phyloP scores from a whole-genome alignment of 2,113 vertebrate species.

The Struthio camelus region DNA sequence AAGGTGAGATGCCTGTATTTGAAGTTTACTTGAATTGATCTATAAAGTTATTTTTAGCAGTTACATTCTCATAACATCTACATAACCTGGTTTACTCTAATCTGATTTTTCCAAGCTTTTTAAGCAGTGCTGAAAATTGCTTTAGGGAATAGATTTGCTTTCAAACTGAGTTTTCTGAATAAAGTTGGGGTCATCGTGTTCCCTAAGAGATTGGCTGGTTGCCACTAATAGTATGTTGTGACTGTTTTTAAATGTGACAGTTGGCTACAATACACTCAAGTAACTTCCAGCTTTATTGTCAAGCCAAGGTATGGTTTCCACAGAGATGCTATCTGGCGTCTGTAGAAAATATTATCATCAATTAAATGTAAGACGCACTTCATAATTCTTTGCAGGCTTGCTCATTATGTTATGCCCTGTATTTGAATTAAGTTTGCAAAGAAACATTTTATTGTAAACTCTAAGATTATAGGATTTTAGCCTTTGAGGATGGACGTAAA shows the following conservation, averaged over 20 bases:
- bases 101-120: slow-evolving; percentile 72
- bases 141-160: slow-evolving; percentile 76
- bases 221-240: slow-evolving; percentile 58
- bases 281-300: slow-evolving; percentile 64
- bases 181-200: slow-evolving; percentile 67
- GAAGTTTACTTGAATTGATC: slow-evolving; percentile 70
- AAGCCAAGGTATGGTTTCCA: slow-evolving; percentile 24
- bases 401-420: neutral
- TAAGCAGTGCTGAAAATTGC: slow-evolving; percentile 72
- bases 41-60: slow-evolving; percentile 71
- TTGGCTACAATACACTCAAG: slow-evolving; percentile 49
- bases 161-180: slow-evolving; percentile 74
- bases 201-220: slow-evolving; percentile 66
- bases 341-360: slow-evolving; percentile 1
- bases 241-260: slow-evolving; percentile 65
- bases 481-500: neutral
- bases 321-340: slow-evolving; percentile 21
- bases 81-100: slow-evolving; percentile 74
- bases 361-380: slow-evolving; percentile 11
- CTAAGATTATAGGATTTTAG: neutral
- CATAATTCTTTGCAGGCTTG: slow-evolving; percentile 32
- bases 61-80: slow-evolving; percentile 72
- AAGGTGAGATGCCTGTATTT: slow-evolving; percentile 62
- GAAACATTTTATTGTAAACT: neutral
- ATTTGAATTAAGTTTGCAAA: slow-evolving; percentile 29